Conservation (phyloP, 2,888 invertebrate genomes). For the Colletes collaris region DNA sequence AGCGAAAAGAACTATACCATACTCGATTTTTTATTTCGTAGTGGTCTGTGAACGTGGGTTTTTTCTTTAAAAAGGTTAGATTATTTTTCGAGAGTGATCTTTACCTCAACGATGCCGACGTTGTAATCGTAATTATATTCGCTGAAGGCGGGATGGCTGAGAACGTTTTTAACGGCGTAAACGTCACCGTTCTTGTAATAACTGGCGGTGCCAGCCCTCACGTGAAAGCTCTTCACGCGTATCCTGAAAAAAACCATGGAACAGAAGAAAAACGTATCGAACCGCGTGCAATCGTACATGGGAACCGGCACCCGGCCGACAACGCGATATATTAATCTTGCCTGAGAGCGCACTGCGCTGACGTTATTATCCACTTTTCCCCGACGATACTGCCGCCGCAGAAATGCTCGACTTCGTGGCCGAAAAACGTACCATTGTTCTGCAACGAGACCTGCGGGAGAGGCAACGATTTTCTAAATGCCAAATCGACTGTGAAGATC, state of each 20-base stretch:
- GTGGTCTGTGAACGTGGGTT: no score
- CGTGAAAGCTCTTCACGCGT: constrained; percentile 59
- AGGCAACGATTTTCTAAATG: constrained; percentile 59
- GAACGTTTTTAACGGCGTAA: constrained; percentile 62
- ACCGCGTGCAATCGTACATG: constrained; percentile 3
- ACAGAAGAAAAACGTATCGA: background rate
- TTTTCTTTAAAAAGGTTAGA: no score
- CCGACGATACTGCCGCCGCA: constrained; percentile 70
- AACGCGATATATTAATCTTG: constrained; percentile 58
- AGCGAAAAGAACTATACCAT: no score
- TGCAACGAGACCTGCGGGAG: constrained; percentile 71
- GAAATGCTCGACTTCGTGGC: constrained; percentile 72
- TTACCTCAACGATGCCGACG: constrained; percentile 72
- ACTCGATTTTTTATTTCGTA: no score
- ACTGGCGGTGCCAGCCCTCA: constrained; percentile 66
- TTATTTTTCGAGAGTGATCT: constrained; percentile 54
- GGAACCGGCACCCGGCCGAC: background rate
- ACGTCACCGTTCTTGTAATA: constrained; percentile 68
- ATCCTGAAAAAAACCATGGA: constrained; percentile 47
- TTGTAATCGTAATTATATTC: constrained; percentile 69
- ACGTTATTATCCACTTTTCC: constrained; percentile 73
- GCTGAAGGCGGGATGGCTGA: constrained; percentile 69
- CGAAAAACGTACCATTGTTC: constrained; percentile 73
- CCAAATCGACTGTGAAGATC: constrained; percentile 64
- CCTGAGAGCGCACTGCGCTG: constrained; percentile 72